Base-by-base conservation (phyloP, 2,888 invertebrate genomes). In the Melieria omissa region DNA sequence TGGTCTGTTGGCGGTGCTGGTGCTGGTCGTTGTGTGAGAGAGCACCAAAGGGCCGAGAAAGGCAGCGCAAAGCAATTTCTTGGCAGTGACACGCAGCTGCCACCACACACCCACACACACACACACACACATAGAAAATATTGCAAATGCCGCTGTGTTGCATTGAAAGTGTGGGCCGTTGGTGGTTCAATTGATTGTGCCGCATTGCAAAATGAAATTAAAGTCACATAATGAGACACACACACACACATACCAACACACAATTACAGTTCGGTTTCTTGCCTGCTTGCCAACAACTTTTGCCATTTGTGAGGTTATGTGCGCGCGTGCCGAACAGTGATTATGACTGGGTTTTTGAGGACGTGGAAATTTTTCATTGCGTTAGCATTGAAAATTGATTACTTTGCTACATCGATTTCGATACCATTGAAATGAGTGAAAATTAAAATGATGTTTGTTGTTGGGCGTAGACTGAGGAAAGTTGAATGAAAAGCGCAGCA, bases 171-270 rank as follows among this genome's bases (percentile, higher is more conserved):
- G 29, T 29, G 58, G 29, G 7, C 41, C 16, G 47, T 29, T 3
- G 4, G n/a, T 6, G 29, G 49, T 12, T 47, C 49, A 14, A 42
- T 49, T 60, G 67, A 67, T 67, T 60, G 29, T 29, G 60, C 67
- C 41, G 58, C n/a, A 58, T 14, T 41, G 66, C 66, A 42, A 69
- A 69, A 69, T 62, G 63, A 69, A 69, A 69, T 69, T 63, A 69
- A 69, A 69, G 69, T 69, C 63, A 69, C 46, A 41, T 63, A 63
- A 69, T 69, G 69, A 69, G 69, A 63, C 63, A 55, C 45, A 29
- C 49, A 14, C 6, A 42, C 41, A 9, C 14, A 10, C 10, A 49
- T 14, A n/a, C 42, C 10, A 60, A 14, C 29, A 9, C 42, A 9
- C 7, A 60, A 60, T 7, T 29, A 29, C 29, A 29, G 29, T 29